Evolutionary conservation across 2,888 invertebrate species (phyloP).

Genomic region (Poecilus cupreus): DNA sequence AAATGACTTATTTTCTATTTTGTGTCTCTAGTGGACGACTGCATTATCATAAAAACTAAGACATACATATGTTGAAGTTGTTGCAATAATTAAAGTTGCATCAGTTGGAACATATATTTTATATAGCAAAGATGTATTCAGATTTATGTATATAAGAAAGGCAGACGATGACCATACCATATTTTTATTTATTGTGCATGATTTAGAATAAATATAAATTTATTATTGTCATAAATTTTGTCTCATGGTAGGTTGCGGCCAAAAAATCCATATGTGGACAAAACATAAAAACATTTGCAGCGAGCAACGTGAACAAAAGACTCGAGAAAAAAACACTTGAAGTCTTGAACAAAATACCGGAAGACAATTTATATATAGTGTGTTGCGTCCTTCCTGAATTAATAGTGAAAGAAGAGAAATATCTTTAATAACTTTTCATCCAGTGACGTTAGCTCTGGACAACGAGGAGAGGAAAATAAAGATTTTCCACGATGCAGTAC

Average conservation of each 20-base stretch:
- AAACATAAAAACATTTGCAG: conserved; percentile 31
- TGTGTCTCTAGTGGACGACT: too few relatives aligned
- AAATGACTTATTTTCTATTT: too few relatives aligned
- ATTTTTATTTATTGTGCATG: too few relatives aligned
- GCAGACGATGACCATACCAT: too few relatives aligned
- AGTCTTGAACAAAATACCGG: conserved; percentile 45
- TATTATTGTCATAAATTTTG: conserved; percentile 17
- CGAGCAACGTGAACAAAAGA: conserved; percentile 24
- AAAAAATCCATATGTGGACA: conserved; percentile 14
- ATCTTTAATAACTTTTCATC: conserved; percentile 45
- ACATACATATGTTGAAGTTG: too few relatives aligned
- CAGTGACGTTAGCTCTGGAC: not conserved
- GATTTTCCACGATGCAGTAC: conserved; percentile 7
- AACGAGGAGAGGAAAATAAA: not conserved
- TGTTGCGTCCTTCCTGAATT: conserved; percentile 43
- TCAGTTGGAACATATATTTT: too few relatives aligned
- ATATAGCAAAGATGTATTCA: too few relatives aligned
- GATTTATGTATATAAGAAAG: too few relatives aligned
- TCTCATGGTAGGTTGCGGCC: not conserved
- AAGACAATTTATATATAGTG: conserved; percentile 46
- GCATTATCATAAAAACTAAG: too few relatives aligned
- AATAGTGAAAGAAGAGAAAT: conserved; percentile 48
- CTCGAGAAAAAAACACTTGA: conserved; percentile 24
- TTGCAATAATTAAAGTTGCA: too few relatives aligned
- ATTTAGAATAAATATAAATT: not conserved